Evolutionary conservation across 2,113 vertebrate species (phyloP).

Genomic region (Emydura subglobosa): DNA sequence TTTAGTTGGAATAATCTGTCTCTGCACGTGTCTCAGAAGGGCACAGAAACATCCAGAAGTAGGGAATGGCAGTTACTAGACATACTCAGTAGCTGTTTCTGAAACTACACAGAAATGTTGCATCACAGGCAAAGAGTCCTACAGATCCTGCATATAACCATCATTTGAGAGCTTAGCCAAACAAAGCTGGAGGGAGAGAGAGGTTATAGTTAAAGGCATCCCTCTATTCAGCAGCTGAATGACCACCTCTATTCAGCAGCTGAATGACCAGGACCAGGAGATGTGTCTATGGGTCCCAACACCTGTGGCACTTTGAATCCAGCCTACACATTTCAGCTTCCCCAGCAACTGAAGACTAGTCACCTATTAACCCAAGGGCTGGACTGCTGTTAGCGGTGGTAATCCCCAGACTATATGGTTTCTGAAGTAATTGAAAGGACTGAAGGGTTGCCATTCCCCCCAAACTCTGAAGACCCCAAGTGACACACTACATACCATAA

Average conservation of each 20-base stretch:
- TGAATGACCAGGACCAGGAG: neutral
- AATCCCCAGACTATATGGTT: neutral
- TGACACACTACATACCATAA: neutral
- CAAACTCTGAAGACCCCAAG: neutral
- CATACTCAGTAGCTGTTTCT: neutral
- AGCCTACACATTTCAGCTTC: neutral
- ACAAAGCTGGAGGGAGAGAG: neutral
- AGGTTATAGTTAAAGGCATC: neutral
- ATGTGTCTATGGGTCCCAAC: neutral
- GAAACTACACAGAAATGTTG: neutral
- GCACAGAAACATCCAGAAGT: neutral
- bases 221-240: too few relatives aligned
- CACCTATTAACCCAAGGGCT: neutral
- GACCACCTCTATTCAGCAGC: neutral
- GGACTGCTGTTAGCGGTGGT: neutral
- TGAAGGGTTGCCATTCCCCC: neutral
- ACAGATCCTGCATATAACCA: neutral
- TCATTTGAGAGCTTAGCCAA: neutral
- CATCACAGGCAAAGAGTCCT: neutral
- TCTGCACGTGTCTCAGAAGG: neutral
- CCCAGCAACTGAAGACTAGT: neutral
- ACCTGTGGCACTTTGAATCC: neutral
- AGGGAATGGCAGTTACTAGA: neutral
- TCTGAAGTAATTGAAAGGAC: neutral
- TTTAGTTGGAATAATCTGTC: neutral